Conservation (phyloP, 1,140 invertebrate species). For the Magallana angulata region DNA sequence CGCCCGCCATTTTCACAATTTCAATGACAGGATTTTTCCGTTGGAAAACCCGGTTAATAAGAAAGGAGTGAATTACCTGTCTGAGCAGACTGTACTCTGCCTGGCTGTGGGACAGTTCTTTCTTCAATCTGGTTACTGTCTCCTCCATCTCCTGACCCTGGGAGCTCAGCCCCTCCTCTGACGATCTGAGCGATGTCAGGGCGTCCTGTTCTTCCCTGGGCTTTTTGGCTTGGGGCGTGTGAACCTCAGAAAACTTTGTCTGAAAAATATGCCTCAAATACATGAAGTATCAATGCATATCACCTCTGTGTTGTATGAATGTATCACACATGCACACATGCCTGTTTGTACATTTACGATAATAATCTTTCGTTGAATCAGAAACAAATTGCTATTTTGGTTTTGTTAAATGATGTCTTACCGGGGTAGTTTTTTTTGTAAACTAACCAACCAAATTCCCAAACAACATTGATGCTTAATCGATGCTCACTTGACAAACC, state of each 20-base stretch:
- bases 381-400: no score
- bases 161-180: constrained; percentile 34
- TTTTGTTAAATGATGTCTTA: no score
- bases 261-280: constrained; percentile 37
- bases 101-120: constrained; percentile 47
- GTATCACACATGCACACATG: no score
- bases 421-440: no score
- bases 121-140: constrained; percentile 29
- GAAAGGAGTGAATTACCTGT: constrained; percentile 42
- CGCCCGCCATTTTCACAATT: no score
- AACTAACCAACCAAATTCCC: background rate
- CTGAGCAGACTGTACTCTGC: constrained; percentile 51
- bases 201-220: constrained; percentile 5
- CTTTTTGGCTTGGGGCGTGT: constrained; percentile 40
- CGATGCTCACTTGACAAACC: constrained; percentile 58
- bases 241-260: constrained; percentile 53
- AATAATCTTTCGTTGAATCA: no score
- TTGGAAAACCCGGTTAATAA: background rate
- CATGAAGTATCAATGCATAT: background rate
- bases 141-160: constrained; percentile 37
- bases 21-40: no score
- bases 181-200: constrained; percentile 8
- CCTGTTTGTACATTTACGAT: no score
- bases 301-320: no score
- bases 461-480: background rate